Percentiles rank a stretch among this genome's conserved stretches.
Conservation (phyloP, 2,797 vertebrate species). For the Gymnothorax reevesii region DNA sequence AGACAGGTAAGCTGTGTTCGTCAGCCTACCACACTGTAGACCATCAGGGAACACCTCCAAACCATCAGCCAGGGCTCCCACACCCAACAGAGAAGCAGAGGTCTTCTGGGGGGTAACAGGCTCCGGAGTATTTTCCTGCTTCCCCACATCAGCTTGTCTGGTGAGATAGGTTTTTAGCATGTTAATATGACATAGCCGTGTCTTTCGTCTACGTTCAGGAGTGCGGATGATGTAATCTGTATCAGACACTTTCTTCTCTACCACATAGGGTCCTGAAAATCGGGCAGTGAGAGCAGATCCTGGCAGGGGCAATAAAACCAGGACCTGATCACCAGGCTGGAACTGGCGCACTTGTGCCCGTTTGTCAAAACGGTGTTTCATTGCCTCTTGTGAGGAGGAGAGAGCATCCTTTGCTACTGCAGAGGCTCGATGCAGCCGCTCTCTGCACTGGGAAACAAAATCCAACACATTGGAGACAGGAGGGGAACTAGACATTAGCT, state of each 20-base stretch:
- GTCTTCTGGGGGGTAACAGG: too few relatives aligned
- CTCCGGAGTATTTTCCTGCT: too few relatives aligned
- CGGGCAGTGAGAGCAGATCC: constrained; percentile 2
- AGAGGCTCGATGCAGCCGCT: background rate
- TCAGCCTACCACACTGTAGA: too few relatives aligned
- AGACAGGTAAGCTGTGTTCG: too few relatives aligned
- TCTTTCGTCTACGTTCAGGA: background rate
- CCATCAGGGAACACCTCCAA: too few relatives aligned
- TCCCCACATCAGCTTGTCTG: background rate
- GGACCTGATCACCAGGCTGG: too few relatives aligned
- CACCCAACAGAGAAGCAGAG: too few relatives aligned
- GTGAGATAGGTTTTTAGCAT: constrained; percentile 29
- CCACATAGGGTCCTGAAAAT: background rate
- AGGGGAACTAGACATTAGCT: background rate
- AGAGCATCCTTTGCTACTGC: background rate
- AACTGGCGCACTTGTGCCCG: background rate
- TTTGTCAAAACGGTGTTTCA: constrained; percentile 8
- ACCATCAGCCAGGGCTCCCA: too few relatives aligned
- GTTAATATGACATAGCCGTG: constrained; percentile 8
- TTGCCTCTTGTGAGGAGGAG: background rate
- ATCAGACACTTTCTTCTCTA: background rate
- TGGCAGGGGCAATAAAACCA: background rate
- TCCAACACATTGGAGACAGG: too few relatives aligned
- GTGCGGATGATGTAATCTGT: constrained; percentile 26
- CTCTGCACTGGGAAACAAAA: too few relatives aligned